Conservation (phyloP, 2,888 invertebrate species). For the Monoplex corrugatus region DNA sequence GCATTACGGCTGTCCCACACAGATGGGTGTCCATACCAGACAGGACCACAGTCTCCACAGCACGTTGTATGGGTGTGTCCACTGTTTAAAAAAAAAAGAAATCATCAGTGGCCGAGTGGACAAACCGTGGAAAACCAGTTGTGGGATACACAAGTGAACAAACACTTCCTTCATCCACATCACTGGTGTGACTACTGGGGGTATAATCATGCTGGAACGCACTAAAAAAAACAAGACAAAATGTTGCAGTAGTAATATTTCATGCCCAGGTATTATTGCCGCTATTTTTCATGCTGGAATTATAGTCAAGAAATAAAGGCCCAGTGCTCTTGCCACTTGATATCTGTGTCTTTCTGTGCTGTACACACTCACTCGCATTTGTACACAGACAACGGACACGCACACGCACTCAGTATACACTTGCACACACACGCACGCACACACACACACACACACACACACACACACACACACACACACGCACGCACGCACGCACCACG, state of each 20-base stretch:
- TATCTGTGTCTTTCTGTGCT: too few relatives aligned
- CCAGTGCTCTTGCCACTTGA: background rate
- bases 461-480: background rate
- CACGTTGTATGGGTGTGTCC: too few relatives aligned
- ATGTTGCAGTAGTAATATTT: background rate
- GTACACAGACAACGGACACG: too few relatives aligned
- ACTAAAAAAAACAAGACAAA: background rate
- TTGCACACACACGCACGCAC: background rate
- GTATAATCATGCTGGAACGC: background rate
- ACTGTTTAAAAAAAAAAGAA: too few relatives aligned
- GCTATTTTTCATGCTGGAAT: background rate
- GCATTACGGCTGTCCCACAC: too few relatives aligned
- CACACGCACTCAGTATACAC: background rate
- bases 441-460: background rate
- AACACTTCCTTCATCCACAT: background rate
- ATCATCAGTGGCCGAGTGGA: too few relatives aligned
- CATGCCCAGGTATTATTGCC: background rate
- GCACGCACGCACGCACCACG: too few relatives aligned
- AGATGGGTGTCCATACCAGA: too few relatives aligned
- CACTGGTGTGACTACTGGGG: background rate
- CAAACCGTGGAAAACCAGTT: too few relatives aligned
- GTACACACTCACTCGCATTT: too few relatives aligned
- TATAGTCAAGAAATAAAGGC: constrained; percentile 4
- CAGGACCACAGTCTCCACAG: too few relatives aligned
- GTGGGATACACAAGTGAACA: too few relatives aligned